A percentile compares a stretch with the other conserved stretches of the same genome.
These are phyloP conservation scores for Amblyopsis rosae DNA, from an alignment of 2,113 vertebrate species.

Conservation along the genomic window DNA sequence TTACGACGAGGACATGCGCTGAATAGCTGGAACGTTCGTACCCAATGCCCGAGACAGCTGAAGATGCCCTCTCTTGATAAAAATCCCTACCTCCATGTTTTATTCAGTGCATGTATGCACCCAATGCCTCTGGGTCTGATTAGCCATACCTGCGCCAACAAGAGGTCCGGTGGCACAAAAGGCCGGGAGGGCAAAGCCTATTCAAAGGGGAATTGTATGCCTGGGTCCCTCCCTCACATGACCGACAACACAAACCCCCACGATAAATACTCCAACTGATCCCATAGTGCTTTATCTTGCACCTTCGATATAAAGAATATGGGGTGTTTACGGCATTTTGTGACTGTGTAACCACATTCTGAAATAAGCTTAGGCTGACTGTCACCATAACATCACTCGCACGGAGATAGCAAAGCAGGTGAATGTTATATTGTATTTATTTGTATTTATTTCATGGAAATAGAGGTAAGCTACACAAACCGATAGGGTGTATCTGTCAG, in stretches of 20 bases:
- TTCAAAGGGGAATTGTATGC: conserved; percentile 59
- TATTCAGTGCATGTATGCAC: conserved; percentile 63
- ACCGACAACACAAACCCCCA: conserved; percentile 19
- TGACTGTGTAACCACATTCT: too few species aligned
- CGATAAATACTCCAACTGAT: not conserved
- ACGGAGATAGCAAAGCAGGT: too few species aligned
- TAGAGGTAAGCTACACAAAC: too few species aligned
- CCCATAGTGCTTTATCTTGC: not conserved
- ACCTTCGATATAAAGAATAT: not conserved
- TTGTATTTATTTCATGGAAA: too few species aligned
- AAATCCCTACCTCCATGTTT: conserved; percentile 61
- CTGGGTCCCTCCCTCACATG: conserved; percentile 37
- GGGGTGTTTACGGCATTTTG: too few species aligned
- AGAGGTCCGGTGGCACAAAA: conserved; percentile 32
- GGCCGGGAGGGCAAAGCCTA: conserved; percentile 43
- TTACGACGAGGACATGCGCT: conserved; percentile 72
- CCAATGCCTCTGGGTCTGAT: conserved; percentile 58
- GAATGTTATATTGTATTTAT: too few species aligned
- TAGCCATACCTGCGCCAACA: conserved; percentile 64
- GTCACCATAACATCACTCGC: too few species aligned
- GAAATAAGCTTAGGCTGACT: too few species aligned
- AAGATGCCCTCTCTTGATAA: conserved; percentile 71
- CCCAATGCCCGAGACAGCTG: conserved; percentile 51
- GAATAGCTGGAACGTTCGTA: conserved; percentile 61
- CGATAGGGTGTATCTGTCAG: too few species aligned